Evolutionary conservation across 2,888 invertebrate genomes (phyloP).

Genomic region (Dicyrtomina minuta): DNA sequence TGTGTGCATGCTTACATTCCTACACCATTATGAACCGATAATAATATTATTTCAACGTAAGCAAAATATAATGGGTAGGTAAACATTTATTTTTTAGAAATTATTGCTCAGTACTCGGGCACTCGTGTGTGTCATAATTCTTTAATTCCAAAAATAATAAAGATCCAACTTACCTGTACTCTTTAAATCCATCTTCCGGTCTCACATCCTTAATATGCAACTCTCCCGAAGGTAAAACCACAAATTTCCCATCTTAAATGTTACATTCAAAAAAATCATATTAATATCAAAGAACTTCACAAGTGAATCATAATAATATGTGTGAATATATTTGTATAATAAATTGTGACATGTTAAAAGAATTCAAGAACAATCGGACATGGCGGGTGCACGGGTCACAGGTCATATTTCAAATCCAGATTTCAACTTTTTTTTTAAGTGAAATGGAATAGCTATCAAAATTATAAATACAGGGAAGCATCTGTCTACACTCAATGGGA

Average conservation of each 20-base stretch:
- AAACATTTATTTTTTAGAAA: too few species aligned
- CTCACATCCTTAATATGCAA: constrained; percentile 93
- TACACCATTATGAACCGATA: too few species aligned
- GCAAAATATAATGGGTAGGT: too few species aligned
- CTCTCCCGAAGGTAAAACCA: constrained; percentile 91
- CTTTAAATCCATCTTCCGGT: constrained; percentile 90
- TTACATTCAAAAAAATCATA: constrained; percentile 52
- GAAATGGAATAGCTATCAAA: too few species aligned
- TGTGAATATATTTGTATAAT: constrained; percentile 15
- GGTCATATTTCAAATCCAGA: constrained; percentile 43
- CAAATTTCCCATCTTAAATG: constrained; percentile 82
- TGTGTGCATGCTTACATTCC: too few species aligned
- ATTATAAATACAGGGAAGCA: too few species aligned
- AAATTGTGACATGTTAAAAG: constrained; percentile 14
- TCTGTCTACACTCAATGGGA: too few species aligned
- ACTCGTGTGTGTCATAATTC: too few species aligned
- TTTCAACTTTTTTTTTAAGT: too few species aligned
- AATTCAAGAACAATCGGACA: constrained; percentile 54
- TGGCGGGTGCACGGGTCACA: constrained; percentile 54
- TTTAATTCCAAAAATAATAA: background rate
- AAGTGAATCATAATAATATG: constrained; percentile 3
- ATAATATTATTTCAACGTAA: too few species aligned
- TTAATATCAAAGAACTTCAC: constrained; percentile 34
- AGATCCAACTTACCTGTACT: constrained; percentile 64
- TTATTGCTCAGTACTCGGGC: too few species aligned